Base-by-base conservation (phyloP, 2,113 vertebrate genomes). In the Casuarius casuarius region DNA sequence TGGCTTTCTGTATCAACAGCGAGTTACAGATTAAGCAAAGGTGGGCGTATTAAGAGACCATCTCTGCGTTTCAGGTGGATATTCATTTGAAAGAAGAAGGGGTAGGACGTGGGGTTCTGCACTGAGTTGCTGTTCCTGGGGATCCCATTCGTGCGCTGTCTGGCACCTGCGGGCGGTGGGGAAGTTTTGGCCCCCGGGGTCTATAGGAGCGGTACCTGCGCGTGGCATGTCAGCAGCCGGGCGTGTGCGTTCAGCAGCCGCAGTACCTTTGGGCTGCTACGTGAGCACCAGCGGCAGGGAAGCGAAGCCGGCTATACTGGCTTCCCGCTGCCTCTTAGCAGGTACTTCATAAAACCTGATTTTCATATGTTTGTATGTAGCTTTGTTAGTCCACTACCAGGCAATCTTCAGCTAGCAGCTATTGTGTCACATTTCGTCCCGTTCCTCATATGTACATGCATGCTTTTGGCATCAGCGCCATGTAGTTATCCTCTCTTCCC, bases 121-220 rank as follows among this genome's bases (percentile, higher is more conserved):
- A 63, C 54, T 42, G 66, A 13, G 38, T 4, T 0, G 0, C 23
- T 79, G 66, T 15, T 67, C 6, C 0, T 1, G 7, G 29, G 16
- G 5, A 17, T 83, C 21, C 25, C 18, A 17, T 49, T 46, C 61
- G 61, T 23, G 23, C 10, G 1, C 25, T 51, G 26, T 9, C 5
- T 46, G 42, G 29, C 12, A 28, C 22, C 35, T 26, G 31, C 42
- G 52, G 31, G 48, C 70, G 12, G 8, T 28, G 15, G 54, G 31
- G 38, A 35, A 18, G 0, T 0, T 0, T 8, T 67, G 35, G 19
- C 17, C 40, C 14, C 58, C 0, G 0, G 20, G 48, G 58, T 26
- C 15, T 20, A 12, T 19, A 26, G 49, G 20, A 80, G 17, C 17
- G 26, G 5, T 23, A 16, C 35, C 61, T 74, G 29, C 14, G 28